Base-by-base conservation (phyloP, 2,888 invertebrate species). In the Itoplectis maculator region DNA sequence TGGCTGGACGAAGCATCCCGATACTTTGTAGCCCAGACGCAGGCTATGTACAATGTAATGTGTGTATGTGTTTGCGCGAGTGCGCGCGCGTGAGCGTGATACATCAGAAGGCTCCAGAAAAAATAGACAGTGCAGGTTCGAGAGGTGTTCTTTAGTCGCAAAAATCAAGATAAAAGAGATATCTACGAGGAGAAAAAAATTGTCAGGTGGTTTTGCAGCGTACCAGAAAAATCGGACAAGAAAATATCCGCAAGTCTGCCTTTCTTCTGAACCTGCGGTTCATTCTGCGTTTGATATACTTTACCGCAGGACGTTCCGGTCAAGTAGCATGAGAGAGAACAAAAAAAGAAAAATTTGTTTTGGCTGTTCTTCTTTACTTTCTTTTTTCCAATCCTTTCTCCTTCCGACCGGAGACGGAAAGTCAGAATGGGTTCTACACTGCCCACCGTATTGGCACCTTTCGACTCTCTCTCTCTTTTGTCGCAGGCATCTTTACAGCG, bases 161-260 rank as follows among this genome's bases (percentile, higher is more conserved):
- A 63, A n/a, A 69, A 20, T 15, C 20, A 84, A 81, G 80, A 68
- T 76, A 83, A 81, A 70, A 81, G 81, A 76, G 69, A 82, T 70
- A 86, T 81, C 69, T 79, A 56, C 79, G 70, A 80, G 70, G 54
- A 74, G 69, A 13, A 61, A 79, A 82, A 69, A 68, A 83, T n/a
- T 84, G 73, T 74, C 90, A 91, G 88, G 84, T 87, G 83, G 83
- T 81, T 88, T 83, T 81, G 76, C 90, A 90, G 91, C 92, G 89
- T 94, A 95, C 95, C 95, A 95, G 96, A 96, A 94, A 96, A 96
- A 95, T 96, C 96, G 93, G 96, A 95, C 93, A 96, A 95, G 95
- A 96, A 96, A 94, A 96, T 96, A 95, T 96, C 96, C 95, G 96
- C 96, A 94, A 97, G 95, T 95, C 96, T 96, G 94, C 96, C 96